A percentile compares a stretch with the other conserved stretches of the same genome.
Conservation (phyloP, 2,797 vertebrate species). For the Philypnodon macrostomus region DNA sequence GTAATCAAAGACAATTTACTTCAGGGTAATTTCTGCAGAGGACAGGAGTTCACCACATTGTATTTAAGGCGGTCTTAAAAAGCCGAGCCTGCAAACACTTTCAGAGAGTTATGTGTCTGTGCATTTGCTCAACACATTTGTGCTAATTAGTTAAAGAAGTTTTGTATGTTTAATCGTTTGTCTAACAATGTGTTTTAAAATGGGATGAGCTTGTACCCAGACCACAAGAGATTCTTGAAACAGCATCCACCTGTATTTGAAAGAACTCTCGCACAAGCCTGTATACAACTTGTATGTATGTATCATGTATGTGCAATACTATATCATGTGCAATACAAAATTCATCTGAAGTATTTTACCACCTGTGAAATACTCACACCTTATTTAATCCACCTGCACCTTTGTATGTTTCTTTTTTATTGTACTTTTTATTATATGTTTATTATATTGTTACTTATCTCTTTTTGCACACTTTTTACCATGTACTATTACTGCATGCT, state of each 20-base stretch:
- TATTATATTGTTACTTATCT: too few species aligned
- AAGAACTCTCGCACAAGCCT: constrained; percentile 60
- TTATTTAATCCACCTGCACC: too few species aligned
- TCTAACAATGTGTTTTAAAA: constrained; percentile 66
- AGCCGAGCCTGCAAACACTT: constrained; percentile 44
- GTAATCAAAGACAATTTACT: constrained; percentile 70
- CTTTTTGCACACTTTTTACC: too few species aligned
- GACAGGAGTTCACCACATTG: constrained; percentile 61
- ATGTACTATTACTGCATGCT: too few species aligned
- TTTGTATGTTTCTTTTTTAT: too few species aligned
- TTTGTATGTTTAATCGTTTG: constrained; percentile 33
- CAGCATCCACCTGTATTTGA: constrained; percentile 63
- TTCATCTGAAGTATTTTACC: too few species aligned
- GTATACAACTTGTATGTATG: constrained; percentile 63
- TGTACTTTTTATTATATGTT: too few species aligned
- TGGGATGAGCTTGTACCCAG: constrained; percentile 53
- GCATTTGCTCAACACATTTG: constrained; percentile 46
- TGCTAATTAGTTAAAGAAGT: constrained; percentile 64
- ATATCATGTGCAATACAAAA: too few species aligned
- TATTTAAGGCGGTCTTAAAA: constrained; percentile 53
- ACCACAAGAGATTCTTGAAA: constrained; percentile 53
- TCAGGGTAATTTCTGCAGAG: constrained; percentile 59
- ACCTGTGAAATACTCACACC: too few species aligned
- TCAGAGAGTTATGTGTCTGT: constrained; percentile 48
- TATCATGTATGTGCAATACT: too few species aligned